Evolutionary conservation across 2,888 invertebrate genomes (phyloP), one percentile per base, ranked within the genome.

Genomic region (Hecatera dysodea): DNA sequence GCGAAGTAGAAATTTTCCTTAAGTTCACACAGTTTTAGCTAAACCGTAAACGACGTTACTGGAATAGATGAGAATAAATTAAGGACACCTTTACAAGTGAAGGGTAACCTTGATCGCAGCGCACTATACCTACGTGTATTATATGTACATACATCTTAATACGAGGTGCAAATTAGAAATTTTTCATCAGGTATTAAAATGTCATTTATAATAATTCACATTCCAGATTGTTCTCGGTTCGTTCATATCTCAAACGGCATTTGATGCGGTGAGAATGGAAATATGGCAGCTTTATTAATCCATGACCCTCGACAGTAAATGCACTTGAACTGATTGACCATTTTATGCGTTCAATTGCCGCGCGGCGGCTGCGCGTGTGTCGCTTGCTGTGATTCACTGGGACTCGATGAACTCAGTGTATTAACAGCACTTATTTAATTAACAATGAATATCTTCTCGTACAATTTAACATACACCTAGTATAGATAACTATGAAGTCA

Each of bases 311-410:
- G 81, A 78, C 87, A 78, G 85, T 77, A 70, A 77, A 87, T 88
- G 92, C 93, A 93, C 94, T 95, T 95, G 94, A 94, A 93, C 94
- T 93, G 92, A 94, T 94, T 94, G 94, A 90, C 91, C 92, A 92
- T 93, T 92, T 91, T 87, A 88, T 86, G 87, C 81, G 86, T 84
- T 89, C 91, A 91, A 92, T 91, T 91, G 88, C 85, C 76, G 85
- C 83, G 73, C 73, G 79, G 72, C 74, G 80, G 77, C 71, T 78
- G 83, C 82, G 84, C 86, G 77, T 44, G 81, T 78, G 82, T 81
- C 78, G 69, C 71, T 22, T 69, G 67, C 83, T 39, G 83, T 89
- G 90, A 91, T 89, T 91, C 91, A 90, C 84, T 73, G 60, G 42
- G 44, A 62, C 82, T 57, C 57, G 57, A 55, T 73, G 55, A 68